Evolutionary conservation across 2,797 vertebrate species (phyloP).

Genomic region (Pangasius sanitwongsei): DNA sequence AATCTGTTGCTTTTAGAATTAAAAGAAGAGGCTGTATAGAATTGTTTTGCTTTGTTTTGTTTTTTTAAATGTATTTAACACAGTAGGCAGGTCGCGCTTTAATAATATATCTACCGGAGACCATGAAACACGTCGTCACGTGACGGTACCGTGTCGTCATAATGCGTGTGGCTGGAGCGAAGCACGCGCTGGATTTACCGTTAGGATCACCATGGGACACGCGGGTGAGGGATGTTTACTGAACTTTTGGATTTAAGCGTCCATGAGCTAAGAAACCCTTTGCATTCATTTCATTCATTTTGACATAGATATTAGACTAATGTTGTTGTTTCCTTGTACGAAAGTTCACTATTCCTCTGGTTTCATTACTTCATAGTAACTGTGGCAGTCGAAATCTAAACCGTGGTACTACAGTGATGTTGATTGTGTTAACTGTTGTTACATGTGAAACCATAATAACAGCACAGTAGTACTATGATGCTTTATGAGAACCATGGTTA

Average conservation of each 20-base stretch:
- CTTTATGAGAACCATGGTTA: neutral
- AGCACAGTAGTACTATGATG: neutral
- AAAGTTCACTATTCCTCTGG: neutral
- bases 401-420: neutral
- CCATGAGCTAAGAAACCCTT: constrained; percentile 14
- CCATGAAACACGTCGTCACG: neutral
- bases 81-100: neutral
- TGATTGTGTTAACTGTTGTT: neutral
- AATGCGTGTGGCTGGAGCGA: neutral
- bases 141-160: neutral
- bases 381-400: neutral
- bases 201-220: neutral
- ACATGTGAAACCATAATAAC: neutral
- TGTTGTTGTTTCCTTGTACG: neutral
- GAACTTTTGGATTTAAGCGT: constrained; percentile 6
- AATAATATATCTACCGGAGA: neutral
- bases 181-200: neutral
- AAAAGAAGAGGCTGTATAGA: neutral
- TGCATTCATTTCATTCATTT: neutral
- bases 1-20: neutral
- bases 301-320: neutral
- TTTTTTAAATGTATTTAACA: neutral
- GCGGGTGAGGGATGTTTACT: neutral
- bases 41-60: neutral
- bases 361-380: neutral